Percentiles rank a stretch among this genome's conserved stretches.
Conservation (phyloP, 2,888 invertebrate genomes). For the Geotrupes spiniger region DNA sequence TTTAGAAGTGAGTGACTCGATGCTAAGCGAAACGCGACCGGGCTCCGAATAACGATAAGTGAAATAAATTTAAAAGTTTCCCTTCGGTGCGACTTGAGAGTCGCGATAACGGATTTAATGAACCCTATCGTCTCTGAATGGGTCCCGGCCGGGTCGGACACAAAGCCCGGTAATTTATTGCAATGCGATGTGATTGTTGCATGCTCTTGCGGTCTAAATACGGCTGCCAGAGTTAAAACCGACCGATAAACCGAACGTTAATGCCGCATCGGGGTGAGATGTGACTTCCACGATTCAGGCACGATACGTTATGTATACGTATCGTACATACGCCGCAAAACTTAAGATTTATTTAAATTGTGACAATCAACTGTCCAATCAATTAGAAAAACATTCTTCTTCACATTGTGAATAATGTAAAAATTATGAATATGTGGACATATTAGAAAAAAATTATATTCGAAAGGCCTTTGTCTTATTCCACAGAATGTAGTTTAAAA, state of each 20-base stretch:
- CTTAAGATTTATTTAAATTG: too few relatives aligned
- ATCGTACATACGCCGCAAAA: neutral
- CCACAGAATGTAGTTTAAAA: too few relatives aligned
- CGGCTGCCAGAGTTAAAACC: constrained; percentile 20
- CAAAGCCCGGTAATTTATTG: constrained; percentile 47
- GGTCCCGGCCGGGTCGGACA: constrained; percentile 36
- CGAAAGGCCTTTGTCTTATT: too few relatives aligned
- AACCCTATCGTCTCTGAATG: constrained; percentile 49
- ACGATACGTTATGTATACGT: too few relatives aligned
- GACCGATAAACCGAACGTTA: constrained; percentile 15
- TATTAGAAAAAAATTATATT: too few relatives aligned
- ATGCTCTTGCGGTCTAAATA: constrained; percentile 41
- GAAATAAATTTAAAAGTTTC: constrained; percentile 51
- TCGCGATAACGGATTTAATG: constrained; percentile 51
- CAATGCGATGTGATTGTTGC: constrained; percentile 46
- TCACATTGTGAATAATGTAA: too few relatives aligned
- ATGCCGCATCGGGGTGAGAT: constrained; percentile 13
- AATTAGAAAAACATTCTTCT: too few relatives aligned
- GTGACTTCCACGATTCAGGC: constrained; percentile 14
- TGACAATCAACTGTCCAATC: too few relatives aligned
- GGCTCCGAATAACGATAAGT: constrained; percentile 47
- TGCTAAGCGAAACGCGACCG: constrained; percentile 17
- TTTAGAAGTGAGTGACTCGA: constrained; percentile 10
- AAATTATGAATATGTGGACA: too few relatives aligned
- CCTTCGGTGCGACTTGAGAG: constrained; percentile 44